Base-by-base conservation (phyloP, 64 coral and sea anemone species). In the Pocillopora damicornis region DNA sequence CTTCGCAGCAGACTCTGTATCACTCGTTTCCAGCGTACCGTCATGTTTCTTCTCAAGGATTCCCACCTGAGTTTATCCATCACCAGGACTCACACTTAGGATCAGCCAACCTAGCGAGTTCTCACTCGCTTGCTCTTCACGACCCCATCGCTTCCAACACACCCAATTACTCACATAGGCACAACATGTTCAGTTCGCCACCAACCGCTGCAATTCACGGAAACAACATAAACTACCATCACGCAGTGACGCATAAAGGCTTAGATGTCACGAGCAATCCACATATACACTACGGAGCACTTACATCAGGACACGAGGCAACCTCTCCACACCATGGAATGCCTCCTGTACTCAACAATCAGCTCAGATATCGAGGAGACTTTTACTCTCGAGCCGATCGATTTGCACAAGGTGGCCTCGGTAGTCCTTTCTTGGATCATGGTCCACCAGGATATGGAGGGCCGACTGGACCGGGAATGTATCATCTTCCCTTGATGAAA, bases 21-120 rank as follows among this genome's bases (percentile, higher is more conserved):
- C 94, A 97, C 81, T 97, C 94, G 77, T 97, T 97, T 89, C 94
- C 94, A 58, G 91, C 91, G n/a, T 97, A 97, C 77, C 83, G 94
- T 82, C 94, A 97, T 90, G 80, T 97, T 85, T 26, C 91, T 82
- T 86, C 91, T 30, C 91, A 76, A 81, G 94, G 91, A 37, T 97
- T 93, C 69, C 78, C 85, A 61, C 90, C 94, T 85, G 94, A 97
- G 15, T 97, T 92, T 76, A 79, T 97, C 68, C 94, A 97, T 45
- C 94, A 93, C 75, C 94, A 97, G 68, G 94, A 97, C 25, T 89
- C 94, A 35, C 94, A 97, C 66, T 93, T 97, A 78, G 82, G 81
- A 1, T 86, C 94, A n/a, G 86, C 79, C 36, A 91, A 86, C 77
- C 87, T 83, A 59, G 73, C 87, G 30, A 88, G 64, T 12, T 97